phyloP scores from a whole-genome alignment of 2,113 vertebrate species.

The Clupea harengus region DNA sequence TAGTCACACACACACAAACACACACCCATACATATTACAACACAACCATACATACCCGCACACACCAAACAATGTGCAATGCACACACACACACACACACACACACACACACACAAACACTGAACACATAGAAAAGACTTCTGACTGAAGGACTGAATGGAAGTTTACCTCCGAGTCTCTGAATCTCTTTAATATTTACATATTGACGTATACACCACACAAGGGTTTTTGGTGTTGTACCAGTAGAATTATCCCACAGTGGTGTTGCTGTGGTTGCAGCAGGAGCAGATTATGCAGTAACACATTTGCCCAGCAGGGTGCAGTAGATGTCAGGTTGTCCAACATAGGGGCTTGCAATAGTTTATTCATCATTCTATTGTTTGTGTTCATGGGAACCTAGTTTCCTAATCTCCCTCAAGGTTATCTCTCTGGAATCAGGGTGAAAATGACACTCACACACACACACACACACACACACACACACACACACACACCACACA shows the following conservation, averaged over 20 bases:
- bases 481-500: background rate
- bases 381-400: background rate
- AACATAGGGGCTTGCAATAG: background rate
- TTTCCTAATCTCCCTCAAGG: background rate
- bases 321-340: background rate
- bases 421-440: background rate
- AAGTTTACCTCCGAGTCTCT: background rate
- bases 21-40: too few species aligned
- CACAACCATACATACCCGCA: too few species aligned
- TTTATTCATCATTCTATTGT: background rate
- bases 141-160: background rate
- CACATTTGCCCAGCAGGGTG: background rate
- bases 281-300: background rate
- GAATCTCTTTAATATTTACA: background rate
- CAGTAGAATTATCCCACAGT: too few species aligned
- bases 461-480: background rate
- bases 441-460: background rate
- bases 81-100: background rate
- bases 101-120: background rate
- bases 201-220: too few species aligned
- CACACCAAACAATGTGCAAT: too few species aligned
- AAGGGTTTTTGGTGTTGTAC: too few species aligned
- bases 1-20: too few species aligned
- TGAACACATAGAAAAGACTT: background rate
- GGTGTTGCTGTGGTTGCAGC: too few species aligned